Evolutionary conservation across 2,113 vertebrate genomes (phyloP).

Genomic region (Sylvilagus bachmani): DNA sequence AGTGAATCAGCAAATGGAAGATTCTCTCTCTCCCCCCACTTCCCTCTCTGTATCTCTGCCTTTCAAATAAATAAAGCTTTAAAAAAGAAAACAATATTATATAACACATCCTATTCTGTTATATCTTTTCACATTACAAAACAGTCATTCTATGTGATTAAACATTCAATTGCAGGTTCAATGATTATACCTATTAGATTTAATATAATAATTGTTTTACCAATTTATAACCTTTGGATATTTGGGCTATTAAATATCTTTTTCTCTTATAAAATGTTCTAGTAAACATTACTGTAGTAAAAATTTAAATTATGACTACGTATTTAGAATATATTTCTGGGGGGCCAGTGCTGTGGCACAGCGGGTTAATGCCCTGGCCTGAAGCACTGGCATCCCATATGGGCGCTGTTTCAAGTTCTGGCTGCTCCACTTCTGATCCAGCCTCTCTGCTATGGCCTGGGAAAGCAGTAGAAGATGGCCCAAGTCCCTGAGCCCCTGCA

Average conservation of each 20-base stretch:
- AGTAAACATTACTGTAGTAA: background rate
- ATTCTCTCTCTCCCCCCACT: too few relatives aligned
- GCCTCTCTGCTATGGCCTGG: too few relatives aligned
- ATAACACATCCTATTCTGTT: background rate
- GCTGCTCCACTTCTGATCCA: too few relatives aligned
- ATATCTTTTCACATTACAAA: background rate
- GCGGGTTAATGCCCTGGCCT: too few relatives aligned
- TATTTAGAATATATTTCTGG: background rate
- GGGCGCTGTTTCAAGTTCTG: too few relatives aligned
- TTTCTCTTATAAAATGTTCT: constrained; percentile 35
- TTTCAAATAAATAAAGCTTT: too few relatives aligned
- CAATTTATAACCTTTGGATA: background rate
- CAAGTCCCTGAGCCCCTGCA: too few relatives aligned
- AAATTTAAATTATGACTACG: background rate
- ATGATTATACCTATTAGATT: background rate
- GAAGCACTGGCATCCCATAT: too few relatives aligned
- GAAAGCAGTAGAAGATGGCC: too few relatives aligned
- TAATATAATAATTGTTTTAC: background rate
- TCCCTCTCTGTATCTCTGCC: too few relatives aligned
- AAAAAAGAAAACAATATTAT: background rate
- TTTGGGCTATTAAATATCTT: constrained; percentile 31
- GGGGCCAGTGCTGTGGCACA: too few relatives aligned
- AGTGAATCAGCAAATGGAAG: too few relatives aligned
- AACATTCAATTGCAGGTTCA: background rate
- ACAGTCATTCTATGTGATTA: background rate